Evolutionary conservation across 2,888 invertebrate genomes (phyloP).

Genomic region (Drosophila rubida): DNA sequence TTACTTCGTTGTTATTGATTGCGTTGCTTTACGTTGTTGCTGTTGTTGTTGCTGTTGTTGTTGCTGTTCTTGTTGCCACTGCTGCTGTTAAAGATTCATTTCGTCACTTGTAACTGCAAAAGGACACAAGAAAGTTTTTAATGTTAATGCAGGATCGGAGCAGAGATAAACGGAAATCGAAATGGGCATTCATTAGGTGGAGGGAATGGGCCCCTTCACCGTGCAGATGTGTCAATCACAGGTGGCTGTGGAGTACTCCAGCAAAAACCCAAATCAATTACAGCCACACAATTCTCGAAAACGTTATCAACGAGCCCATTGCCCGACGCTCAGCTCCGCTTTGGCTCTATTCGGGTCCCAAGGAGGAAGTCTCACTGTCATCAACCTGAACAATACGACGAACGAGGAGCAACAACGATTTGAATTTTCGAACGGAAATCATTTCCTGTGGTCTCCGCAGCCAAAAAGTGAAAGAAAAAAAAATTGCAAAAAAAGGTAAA

Average conservation of each 20-base stretch:
- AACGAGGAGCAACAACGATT: constrained; percentile 37
- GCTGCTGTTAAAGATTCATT: constrained; percentile 68
- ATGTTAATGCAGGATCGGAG: constrained; percentile 30
- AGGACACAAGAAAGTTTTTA: constrained; percentile 55
- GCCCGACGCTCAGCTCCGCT: too few species aligned
- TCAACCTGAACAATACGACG: constrained; percentile 31
- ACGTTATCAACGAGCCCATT: constrained; percentile 19
- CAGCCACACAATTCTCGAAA: constrained; percentile 47
- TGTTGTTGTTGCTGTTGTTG: constrained; percentile 43
- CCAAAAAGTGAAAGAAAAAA: background rate
- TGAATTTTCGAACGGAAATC: constrained; percentile 71
- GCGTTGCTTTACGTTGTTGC: constrained; percentile 34
- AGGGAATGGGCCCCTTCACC: background rate
- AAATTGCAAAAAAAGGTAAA: constrained; percentile 61
- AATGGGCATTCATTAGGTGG: constrained; percentile 56
- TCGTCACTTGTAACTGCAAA: constrained; percentile 64
- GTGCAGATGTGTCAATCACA: constrained; percentile 71
- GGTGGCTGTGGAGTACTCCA: constrained; percentile 26
- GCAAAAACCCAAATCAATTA: constrained; percentile 71
- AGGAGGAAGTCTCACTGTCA: constrained; percentile 67
- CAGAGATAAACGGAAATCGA: constrained; percentile 38
- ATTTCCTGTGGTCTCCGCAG: constrained; percentile 38
- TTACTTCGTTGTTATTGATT: constrained; percentile 54
- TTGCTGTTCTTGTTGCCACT: constrained; percentile 41
- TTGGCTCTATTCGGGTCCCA: constrained; percentile 12